A percentile compares a stretch with the other conserved stretches of the same genome.
Conservation (phyloP, 2,797 vertebrate genomes). For the Centroberyx gerrardi region DNA sequence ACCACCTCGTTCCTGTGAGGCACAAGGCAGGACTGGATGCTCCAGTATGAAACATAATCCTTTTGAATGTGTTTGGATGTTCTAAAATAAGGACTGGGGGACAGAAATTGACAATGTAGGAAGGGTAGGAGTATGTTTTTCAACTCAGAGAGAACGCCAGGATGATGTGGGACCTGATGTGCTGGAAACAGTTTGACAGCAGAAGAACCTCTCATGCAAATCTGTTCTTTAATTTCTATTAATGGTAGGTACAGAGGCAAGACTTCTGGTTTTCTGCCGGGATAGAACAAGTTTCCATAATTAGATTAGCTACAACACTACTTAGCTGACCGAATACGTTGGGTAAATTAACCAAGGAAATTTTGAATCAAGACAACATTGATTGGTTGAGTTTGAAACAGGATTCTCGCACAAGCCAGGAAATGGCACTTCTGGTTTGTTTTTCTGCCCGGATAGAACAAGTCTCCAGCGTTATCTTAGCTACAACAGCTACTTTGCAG, state of each 20-base stretch:
- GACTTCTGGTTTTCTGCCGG: neutral
- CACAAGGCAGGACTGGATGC: neutral
- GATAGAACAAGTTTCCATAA: no score
- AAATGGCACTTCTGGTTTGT: no score
- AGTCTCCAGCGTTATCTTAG: no score
- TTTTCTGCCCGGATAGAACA: no score
- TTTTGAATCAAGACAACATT: no score
- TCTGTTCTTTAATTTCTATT: constrained; percentile 33
- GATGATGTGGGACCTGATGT: constrained; percentile 50
- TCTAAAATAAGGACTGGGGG: constrained; percentile 11
- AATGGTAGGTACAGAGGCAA: constrained; percentile 10
- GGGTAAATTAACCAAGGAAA: no score
- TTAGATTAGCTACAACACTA: no score
- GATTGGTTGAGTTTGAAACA: no score
- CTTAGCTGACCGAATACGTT: no score
- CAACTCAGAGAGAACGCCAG: constrained; percentile 1
- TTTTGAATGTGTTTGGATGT: constrained; percentile 34
- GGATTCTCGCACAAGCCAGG: no score
- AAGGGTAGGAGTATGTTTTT: neutral
- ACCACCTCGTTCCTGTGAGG: constrained; percentile 13
- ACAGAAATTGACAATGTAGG: constrained; percentile 33
- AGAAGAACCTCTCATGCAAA: constrained; percentile 15
- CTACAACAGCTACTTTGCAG: no score
- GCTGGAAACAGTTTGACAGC: constrained; percentile 49
- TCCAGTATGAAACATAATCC: neutral